phyloP scores from a whole-genome alignment of 1,140 invertebrate genomes.

The Stenopsyche tienmushanensis region DNA sequence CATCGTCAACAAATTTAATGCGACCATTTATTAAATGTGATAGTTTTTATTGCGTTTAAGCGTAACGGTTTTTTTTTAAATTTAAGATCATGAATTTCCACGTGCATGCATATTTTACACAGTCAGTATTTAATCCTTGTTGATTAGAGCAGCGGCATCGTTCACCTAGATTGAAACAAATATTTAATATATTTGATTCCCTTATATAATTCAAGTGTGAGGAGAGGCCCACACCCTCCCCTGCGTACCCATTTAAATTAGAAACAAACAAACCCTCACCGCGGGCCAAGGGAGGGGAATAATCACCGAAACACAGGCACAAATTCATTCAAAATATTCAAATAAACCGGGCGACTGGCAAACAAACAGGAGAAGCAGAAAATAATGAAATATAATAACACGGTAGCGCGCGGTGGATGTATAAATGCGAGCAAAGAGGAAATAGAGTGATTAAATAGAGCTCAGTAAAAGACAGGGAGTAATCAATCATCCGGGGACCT shows the following conservation, averaged over 20 bases:
- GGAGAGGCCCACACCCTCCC: neutral
- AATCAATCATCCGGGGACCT: conserved; percentile 53
- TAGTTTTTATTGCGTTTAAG: no score
- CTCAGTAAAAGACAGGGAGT: conserved; percentile 57
- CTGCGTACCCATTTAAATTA: conserved; percentile 39
- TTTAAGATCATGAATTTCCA: neutral
- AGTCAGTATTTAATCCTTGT: conserved; percentile 27
- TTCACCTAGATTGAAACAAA: conserved; percentile 39
- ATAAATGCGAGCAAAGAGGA: conserved; percentile 49
- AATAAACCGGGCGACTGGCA: conserved; percentile 35
- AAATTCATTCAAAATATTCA: conserved; percentile 41
- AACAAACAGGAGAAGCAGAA: conserved; percentile 36
- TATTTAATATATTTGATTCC: conserved; percentile 41
- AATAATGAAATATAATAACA: conserved; percentile 38
- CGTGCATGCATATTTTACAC: no score
- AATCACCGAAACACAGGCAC: conserved; percentile 42
- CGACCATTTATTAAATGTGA: no score
- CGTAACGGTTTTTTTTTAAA: neutral
- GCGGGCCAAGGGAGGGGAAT: conserved; percentile 33
- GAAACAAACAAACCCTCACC: conserved; percentile 42
- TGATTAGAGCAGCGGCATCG: conserved; percentile 28
- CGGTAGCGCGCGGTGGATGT: conserved; percentile 27
- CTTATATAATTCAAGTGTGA: conserved; percentile 43
- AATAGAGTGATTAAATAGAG: conserved; percentile 62
- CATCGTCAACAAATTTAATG: no score